Evolutionary conservation across 37 sponge, comb jelly and placozoan genomes (phyloP).

Genomic region (Ephydatia muelleri): DNA sequence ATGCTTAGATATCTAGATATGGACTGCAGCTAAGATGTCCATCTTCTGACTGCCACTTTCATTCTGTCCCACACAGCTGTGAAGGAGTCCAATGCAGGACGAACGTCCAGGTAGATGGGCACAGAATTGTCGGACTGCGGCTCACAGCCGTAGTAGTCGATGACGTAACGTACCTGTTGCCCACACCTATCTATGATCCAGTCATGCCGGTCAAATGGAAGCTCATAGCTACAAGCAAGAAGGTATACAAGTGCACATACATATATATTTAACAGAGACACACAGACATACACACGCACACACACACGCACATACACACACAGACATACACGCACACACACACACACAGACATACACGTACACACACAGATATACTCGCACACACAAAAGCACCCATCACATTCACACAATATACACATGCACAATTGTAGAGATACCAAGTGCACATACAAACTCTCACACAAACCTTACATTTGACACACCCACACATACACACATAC

Average conservation of each 20-base stretch:
- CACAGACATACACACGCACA: no score
- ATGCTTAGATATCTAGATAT: not conserved
- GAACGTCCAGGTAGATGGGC: constrained; percentile 85
- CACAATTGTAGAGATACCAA: not conserved
- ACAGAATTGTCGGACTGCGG: constrained; percentile 47
- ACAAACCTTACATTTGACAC: no score
- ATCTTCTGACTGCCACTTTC: constrained; percentile 79
- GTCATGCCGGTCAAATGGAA: constrained; percentile 98
- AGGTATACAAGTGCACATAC: not conserved
- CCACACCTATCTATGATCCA: constrained; percentile 95
- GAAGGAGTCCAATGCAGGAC: constrained; percentile 95
- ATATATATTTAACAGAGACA: not conserved
- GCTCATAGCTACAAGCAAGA: constrained; percentile 63
- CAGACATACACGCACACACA: not conserved
- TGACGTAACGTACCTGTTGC: constrained; percentile 83
- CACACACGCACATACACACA: not conserved
- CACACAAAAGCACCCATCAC: no score
- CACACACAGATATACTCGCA: no score
- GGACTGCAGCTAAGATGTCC: constrained; percentile 52
- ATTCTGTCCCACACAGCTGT: constrained; percentile 80
- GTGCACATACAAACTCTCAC: no score
- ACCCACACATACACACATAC: not conserved
- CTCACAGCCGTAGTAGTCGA: constrained; percentile 94
- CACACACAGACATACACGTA: not conserved
- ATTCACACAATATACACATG: not conserved